A percentile compares a stretch with the other conserved stretches of the same genome.
phyloP scores from a whole-genome alignment of 2,113 vertebrate species.

The Neopipo cinnamomea region DNA sequence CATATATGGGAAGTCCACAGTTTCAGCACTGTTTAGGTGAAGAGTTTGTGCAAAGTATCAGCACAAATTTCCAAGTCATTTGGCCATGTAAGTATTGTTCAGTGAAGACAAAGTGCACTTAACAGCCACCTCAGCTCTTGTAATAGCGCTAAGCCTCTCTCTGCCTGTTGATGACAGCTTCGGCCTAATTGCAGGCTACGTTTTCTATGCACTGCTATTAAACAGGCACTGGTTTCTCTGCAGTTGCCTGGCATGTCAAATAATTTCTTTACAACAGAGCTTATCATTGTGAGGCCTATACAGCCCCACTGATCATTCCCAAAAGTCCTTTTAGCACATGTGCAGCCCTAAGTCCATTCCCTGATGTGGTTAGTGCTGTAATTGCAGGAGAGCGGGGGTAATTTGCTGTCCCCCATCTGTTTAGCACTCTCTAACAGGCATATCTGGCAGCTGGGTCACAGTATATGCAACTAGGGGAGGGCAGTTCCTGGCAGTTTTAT shows the following conservation, averaged over 20 bases:
- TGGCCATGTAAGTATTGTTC: neutral
- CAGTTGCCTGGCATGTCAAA: conserved; percentile 66
- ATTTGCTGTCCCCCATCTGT: neutral
- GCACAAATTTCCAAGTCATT: neutral
- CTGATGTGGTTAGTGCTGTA: conserved; percentile 23
- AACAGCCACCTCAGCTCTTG: conserved; percentile 44
- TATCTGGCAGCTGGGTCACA: conserved; percentile 50
- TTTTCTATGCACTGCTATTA: conserved; percentile 43
- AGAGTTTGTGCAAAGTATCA: neutral
- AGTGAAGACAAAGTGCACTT: conserved; percentile 27
- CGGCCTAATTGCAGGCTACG: conserved; percentile 33
- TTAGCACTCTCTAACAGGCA: neutral
- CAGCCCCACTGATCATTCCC: conserved; percentile 53
- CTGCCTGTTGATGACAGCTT: conserved; percentile 55
- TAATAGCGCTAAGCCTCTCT: conserved; percentile 45
- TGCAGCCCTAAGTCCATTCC: conserved; percentile 48
- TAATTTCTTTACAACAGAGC: conserved; percentile 66
- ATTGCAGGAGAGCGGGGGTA: conserved; percentile 32
- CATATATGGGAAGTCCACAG: neutral
- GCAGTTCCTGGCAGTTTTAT: conserved; percentile 8
- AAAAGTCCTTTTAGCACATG: conserved; percentile 63
- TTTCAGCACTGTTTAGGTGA: neutral
- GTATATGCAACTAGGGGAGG: neutral
- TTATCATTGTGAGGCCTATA: conserved; percentile 57
- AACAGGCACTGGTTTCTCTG: conserved; percentile 45